A percentile compares a stretch with the other conserved stretches of the same genome.
Evolutionary conservation across 2,113 vertebrate genomes (phyloP).

Genomic region (Arizona elegans): DNA sequence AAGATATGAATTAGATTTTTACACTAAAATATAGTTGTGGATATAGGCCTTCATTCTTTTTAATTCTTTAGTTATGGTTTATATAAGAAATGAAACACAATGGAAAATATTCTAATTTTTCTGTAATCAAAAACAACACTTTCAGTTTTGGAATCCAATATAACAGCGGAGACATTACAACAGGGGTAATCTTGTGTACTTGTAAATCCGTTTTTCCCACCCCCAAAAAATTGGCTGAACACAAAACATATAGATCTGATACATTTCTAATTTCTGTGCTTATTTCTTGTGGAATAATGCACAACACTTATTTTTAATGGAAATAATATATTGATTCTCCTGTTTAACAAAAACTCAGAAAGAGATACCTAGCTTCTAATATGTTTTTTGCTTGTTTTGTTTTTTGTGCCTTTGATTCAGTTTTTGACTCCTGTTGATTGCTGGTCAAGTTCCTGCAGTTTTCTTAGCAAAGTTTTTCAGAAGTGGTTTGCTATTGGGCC

Average conservation of each 20-base stretch:
- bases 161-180: background rate
- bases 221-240: background rate
- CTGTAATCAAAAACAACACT: background rate
- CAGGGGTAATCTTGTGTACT: background rate
- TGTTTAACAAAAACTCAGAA: background rate
- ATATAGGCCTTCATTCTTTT: too few relatives aligned
- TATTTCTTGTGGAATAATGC: background rate
- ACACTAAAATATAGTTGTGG: too few relatives aligned
- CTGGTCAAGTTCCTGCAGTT: background rate
- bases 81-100: too few relatives aligned
- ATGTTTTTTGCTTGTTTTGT: background rate
- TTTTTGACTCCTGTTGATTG: background rate
- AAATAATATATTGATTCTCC: background rate
- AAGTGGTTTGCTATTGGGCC: background rate
- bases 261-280: background rate
- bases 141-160: background rate
- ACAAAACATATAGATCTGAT: background rate
- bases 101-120: too few relatives aligned
- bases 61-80: too few relatives aligned
- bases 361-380: background rate
- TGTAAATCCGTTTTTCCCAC: background rate
- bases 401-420: background rate
- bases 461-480: background rate
- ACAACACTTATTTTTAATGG: background rate
- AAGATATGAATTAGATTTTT: too few relatives aligned